Percentiles rank a stretch among this genome's conserved stretches.
phyloP scores from a whole-genome alignment of 2,888 invertebrate species.

The Latrodectus elegans region DNA sequence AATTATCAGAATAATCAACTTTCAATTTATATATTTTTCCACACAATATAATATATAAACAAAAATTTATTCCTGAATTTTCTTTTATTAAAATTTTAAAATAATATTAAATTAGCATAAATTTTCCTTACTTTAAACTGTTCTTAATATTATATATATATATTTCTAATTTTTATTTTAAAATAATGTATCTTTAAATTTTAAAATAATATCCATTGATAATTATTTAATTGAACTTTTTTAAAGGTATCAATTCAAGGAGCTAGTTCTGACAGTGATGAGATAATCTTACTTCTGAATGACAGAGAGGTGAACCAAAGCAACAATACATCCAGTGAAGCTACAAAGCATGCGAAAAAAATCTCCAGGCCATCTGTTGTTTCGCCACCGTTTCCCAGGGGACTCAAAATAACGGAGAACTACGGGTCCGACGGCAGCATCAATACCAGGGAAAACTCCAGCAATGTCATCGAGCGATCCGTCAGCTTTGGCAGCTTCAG shows the following conservation, averaged over 20 bases:
- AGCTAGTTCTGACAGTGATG: slow-evolving; percentile 65
- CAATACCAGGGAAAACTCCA: slow-evolving; percentile 56
- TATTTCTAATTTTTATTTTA: too few relatives aligned
- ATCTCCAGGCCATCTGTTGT: slow-evolving; percentile 23
- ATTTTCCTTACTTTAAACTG: too few relatives aligned
- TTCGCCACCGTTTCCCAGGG: slow-evolving; percentile 52
- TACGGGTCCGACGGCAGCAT: slow-evolving; percentile 50
- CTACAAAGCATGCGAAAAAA: slow-evolving; percentile 15
- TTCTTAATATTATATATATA: too few relatives aligned
- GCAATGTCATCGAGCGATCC: slow-evolving; percentile 44
- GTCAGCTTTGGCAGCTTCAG: slow-evolving; percentile 67
- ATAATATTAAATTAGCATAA: too few relatives aligned
- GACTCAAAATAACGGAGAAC: slow-evolving; percentile 53
- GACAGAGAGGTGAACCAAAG: slow-evolving; percentile 45
- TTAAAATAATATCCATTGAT: too few relatives aligned
- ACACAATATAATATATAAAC: too few relatives aligned
- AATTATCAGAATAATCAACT: too few relatives aligned
- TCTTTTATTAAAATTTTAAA: too few relatives aligned
- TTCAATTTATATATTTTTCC: too few relatives aligned
- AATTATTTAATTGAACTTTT: too few relatives aligned
- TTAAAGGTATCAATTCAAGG: slow-evolving; percentile 59
- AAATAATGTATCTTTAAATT: too few relatives aligned
- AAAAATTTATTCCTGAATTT: too few relatives aligned
- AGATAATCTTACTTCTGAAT: slow-evolving; percentile 56
- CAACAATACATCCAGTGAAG: slow-evolving; percentile 31